Base-by-base conservation (phyloP, 2,888 invertebrate genomes). In the Chrysolina oricalcia region DNA sequence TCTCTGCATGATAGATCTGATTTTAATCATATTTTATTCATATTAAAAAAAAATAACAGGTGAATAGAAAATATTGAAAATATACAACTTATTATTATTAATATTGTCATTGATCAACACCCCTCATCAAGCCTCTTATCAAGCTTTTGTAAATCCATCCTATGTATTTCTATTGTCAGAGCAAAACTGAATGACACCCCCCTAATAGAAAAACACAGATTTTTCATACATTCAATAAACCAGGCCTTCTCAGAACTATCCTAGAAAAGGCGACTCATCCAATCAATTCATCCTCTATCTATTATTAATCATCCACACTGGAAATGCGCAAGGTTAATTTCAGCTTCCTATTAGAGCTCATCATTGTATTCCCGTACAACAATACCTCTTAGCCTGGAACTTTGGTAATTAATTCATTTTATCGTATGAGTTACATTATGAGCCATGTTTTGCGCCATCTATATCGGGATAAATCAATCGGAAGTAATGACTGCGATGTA, bases 381-480 rank as follows among this genome's bases (percentile, higher is more conserved):
- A 77, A 77, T 74, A 77, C 73, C 74, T 70, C 77, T 73, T 72
- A 70, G 71, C 73, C 56, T 56, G 48, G 59, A 78, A 78, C 78
- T 76, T 76, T 72, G 68, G 76, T 74, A 76, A 78, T 76, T 76
- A 76, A 76, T 74, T 76, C 69, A 69, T 67, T 70, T 67, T 74
- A 74, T 70, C 72, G 50, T 59, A 53, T 50, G 70, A 68, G 76
- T 73, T 65, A 74, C 43, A 65, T 74, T 76, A 76, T 74, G 65
- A 43, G 48, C 56, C 68, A 10, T 78, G 76, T 78, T 78, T 76
- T 76, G 78, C 69, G 41, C 70, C 64, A 56, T 65, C 68, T 63
- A 50, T 64, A 72, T 78, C 53, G 53, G 68, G 68, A 63, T 63
- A 76, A 76, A 76, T 78, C 75, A 73, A 78, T 78, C 72, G 74